These are phyloP conservation scores for Lota lota DNA, from an alignment of 2,113 vertebrate species.

Conservation along the genomic window DNA sequence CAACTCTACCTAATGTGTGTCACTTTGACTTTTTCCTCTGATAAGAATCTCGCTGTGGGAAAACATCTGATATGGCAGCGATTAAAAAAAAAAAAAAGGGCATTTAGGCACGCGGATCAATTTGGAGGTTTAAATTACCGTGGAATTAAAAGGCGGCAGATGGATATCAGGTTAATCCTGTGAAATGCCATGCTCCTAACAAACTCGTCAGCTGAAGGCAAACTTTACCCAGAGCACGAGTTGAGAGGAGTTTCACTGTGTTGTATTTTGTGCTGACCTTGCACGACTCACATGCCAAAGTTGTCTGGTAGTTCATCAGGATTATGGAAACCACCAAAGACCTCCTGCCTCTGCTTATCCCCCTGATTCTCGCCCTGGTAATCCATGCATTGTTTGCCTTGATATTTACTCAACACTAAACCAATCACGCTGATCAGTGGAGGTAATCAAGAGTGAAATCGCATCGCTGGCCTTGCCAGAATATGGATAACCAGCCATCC, in stretches of 20 bases:
- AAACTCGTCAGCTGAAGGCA: constrained; percentile 32
- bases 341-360: constrained; percentile 21
- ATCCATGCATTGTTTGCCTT: constrained; percentile 64
- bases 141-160: constrained; percentile 50
- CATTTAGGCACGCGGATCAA: constrained; percentile 52
- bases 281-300: constrained; percentile 28
- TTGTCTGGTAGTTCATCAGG: constrained; percentile 38
- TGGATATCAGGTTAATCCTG: constrained; percentile 55
- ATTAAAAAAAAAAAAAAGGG: constrained; percentile 28
- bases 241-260: constrained; percentile 37
- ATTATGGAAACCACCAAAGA: constrained; percentile 47
- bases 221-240: constrained; percentile 27
- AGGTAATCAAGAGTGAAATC: constrained; percentile 74
- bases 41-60: constrained; percentile 39
- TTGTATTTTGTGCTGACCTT: constrained; percentile 53
- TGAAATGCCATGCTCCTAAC: constrained; percentile 40
- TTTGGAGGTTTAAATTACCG: constrained; percentile 46
- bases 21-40: constrained; percentile 47
- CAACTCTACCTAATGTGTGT: constrained; percentile 31
- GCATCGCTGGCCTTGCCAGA: constrained; percentile 56
- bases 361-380: constrained; percentile 39
- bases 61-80: constrained; percentile 39
- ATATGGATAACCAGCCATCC: constrained; percentile 68
- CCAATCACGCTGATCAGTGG: constrained; percentile 62
- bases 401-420: constrained; percentile 68